Evolutionary conservation across 2,888 invertebrate species (phyloP).

Genomic region (Cephus nigrinus): DNA sequence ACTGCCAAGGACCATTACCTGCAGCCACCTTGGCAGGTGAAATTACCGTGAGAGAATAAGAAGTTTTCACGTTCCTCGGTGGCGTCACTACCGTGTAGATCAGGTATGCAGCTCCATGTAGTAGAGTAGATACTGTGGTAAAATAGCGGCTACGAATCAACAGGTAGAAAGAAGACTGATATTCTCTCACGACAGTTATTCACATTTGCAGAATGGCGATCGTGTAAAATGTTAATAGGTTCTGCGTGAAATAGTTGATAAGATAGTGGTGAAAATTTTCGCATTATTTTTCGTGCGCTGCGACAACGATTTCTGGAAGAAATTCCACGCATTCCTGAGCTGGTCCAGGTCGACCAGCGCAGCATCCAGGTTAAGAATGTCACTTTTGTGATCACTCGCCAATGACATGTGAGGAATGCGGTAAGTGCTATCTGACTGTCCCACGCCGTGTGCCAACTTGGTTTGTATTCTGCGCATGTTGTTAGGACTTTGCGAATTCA

Average conservation of each 20-base stretch:
- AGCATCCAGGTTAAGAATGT: conserved; percentile 53
- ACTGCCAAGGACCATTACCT: background rate
- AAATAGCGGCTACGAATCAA: conserved; percentile 27
- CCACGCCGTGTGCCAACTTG: background rate
- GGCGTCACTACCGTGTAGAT: conserved; percentile 22
- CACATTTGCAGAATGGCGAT: background rate
- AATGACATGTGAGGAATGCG: conserved; percentile 58
- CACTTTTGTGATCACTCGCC: conserved; percentile 50
- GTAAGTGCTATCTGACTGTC: conserved; percentile 39
- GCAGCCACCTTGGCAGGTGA: conserved; percentile 8
- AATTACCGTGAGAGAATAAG: conserved; percentile 23
- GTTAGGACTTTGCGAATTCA: background rate
- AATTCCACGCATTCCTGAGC: conserved; percentile 33
- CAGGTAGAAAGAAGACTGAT: conserved; percentile 20
- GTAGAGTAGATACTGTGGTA: conserved; percentile 12
- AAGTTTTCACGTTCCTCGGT: conserved; percentile 26
- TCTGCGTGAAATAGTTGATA: background rate
- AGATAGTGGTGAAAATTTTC: conserved; percentile 9
- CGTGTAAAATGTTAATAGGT: conserved; percentile 5
- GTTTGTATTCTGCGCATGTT: background rate
- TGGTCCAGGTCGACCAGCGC: conserved; percentile 47
- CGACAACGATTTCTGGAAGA: conserved; percentile 12
- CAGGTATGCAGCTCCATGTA: conserved; percentile 9
- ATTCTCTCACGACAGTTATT: background rate
- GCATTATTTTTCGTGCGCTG: background rate